These are phyloP conservation scores for Parnassius glacialis DNA, from an alignment of 2,888 invertebrate species.

Conservation along the genomic window DNA sequence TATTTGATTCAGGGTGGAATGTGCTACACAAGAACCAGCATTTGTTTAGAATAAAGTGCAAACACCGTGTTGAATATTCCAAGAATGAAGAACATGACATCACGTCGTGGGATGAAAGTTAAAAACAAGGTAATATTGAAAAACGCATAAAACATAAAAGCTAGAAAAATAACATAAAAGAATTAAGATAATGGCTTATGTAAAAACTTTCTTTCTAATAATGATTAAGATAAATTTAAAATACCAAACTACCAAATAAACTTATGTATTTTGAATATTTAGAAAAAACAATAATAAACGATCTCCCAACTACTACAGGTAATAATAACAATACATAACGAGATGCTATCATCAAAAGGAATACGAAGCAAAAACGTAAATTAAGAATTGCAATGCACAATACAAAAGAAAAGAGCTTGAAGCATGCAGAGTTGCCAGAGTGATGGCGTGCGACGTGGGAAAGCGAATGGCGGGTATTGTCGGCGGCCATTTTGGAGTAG, in stretches of 20 bases:
- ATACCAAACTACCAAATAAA: too few species aligned
- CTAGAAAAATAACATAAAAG: too few species aligned
- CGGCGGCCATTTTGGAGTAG: slow-evolving; percentile 72
- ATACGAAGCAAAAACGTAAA: slow-evolving; percentile 51
- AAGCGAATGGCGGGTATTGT: slow-evolving; percentile 69
- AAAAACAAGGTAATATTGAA: not conserved
- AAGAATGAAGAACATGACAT: slow-evolving; percentile 52
- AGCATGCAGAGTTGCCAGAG: slow-evolving; percentile 61
- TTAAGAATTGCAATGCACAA: slow-evolving; percentile 57
- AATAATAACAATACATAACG: slow-evolving; percentile 29
- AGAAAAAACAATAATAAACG: slow-evolving; percentile 9
- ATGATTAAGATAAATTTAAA: too few species aligned
- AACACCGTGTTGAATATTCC: slow-evolving; percentile 44
- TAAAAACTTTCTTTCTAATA: too few species aligned
- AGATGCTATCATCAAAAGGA: slow-evolving; percentile 40
- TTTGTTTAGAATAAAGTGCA: slow-evolving; percentile 44
- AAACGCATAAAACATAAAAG: not conserved
- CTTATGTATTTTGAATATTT: too few species aligned
- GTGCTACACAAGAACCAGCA: slow-evolving; percentile 40
- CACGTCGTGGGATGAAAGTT: slow-evolving; percentile 48
- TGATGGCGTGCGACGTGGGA: slow-evolving; percentile 72
- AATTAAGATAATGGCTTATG: too few species aligned
- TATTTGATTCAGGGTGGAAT: slow-evolving; percentile 54
- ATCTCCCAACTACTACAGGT: slow-evolving; percentile 22
- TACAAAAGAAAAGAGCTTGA: slow-evolving; percentile 66